Evolutionary conservation across 2,888 invertebrate species (phyloP).

Genomic region (Agrotis segetum): DNA sequence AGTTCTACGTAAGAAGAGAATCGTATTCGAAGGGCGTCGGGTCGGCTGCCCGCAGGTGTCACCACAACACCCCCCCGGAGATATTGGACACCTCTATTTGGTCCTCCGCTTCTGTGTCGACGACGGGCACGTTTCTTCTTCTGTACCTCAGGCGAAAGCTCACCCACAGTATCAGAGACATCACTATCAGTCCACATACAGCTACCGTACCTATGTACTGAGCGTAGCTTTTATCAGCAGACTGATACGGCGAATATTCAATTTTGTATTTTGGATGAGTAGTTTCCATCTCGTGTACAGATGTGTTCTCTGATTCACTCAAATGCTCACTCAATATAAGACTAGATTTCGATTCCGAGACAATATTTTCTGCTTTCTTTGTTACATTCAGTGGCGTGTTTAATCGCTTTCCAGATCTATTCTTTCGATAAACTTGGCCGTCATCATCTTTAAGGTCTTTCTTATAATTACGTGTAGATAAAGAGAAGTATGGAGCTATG

Average conservation of each 20-base stretch:
- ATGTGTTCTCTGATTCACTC: constrained; percentile 71
- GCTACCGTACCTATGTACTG: constrained; percentile 91
- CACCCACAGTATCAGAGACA: constrained; percentile 90
- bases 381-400: constrained; percentile 80
- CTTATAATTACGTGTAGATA: constrained; percentile 68
- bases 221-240: constrained; percentile 78
- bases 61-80: constrained; percentile 93
- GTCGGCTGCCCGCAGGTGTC: constrained; percentile 92
- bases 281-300: constrained; percentile 70
- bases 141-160: constrained; percentile 85
- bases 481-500: constrained; percentile 70
- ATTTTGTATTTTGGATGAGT: constrained; percentile 79
- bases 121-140: constrained; percentile 78
- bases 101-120: constrained; percentile 79
- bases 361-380: constrained; percentile 64
- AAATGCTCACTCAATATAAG: constrained; percentile 65
- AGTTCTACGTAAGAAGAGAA: constrained; percentile 90
- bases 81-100: constrained; percentile 92
- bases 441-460: constrained; percentile 67
- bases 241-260: constrained; percentile 83
- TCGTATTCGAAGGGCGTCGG: constrained; percentile 91
- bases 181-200: constrained; percentile 89
- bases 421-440: constrained; percentile 68
- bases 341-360: constrained; percentile 66
- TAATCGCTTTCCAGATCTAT: constrained; percentile 79